Evolutionary conservation across 2,797 vertebrate genomes (phyloP).

Genomic region (Craterocephalus amniculus): DNA sequence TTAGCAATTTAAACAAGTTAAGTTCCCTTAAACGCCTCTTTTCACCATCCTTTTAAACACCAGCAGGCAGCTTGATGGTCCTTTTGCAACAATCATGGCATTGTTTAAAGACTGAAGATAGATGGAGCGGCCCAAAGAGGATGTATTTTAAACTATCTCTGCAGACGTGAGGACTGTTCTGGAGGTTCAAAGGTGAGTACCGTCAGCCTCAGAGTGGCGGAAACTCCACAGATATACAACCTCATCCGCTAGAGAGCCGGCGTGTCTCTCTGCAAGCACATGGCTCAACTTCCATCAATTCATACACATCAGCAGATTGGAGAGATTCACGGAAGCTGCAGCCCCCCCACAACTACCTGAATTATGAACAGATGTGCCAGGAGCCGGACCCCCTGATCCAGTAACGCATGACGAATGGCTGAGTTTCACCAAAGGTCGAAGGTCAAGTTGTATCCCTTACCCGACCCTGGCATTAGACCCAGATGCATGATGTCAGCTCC

Average conservation of each 20-base stretch:
- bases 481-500: constrained; percentile 78
- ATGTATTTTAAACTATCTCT: constrained; percentile 6
- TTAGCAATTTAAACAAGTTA: constrained; percentile 59
- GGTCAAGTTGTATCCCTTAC: constrained; percentile 81
- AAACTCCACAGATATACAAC: constrained; percentile 44
- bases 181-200: constrained; percentile 43
- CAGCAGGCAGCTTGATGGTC: constrained; percentile 56
- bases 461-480: constrained; percentile 74
- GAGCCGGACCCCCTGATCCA: constrained; percentile 59
- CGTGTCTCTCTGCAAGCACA: constrained; percentile 25
- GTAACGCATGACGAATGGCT: constrained; percentile 74
- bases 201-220: constrained; percentile 3
- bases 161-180: background rate
- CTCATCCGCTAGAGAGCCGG: constrained; percentile 47
- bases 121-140: constrained; percentile 26
- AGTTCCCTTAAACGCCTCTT: constrained; percentile 38
- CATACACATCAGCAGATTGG: constrained; percentile 60
- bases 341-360: constrained; percentile 69
- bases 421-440: constrained; percentile 69
- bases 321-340: constrained; percentile 49
- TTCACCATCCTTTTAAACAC: constrained; percentile 61
- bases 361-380: constrained; percentile 80
- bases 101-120: constrained; percentile 62
- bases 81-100: constrained; percentile 36
- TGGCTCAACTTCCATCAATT: constrained; percentile 52